Conservation (phyloP, 2,797 vertebrate species). For the Brachymystax lenok region DNA sequence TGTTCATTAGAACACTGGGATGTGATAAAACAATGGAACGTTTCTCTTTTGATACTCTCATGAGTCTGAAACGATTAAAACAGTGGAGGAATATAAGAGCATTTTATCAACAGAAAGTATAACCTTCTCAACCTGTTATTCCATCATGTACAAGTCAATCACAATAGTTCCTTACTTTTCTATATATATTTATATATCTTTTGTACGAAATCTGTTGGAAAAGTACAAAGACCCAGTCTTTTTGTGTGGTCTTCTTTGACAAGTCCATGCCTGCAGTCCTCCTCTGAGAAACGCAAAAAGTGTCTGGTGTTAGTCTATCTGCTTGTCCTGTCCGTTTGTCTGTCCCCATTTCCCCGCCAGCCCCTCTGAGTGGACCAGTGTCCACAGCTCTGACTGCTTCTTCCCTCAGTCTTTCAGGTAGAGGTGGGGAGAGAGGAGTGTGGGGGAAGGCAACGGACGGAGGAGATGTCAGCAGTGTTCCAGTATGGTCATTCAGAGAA, state of each 20-base stretch:
- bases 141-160: conserved; percentile 57
- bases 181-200: conserved; percentile 80
- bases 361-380: conserved; percentile 35
- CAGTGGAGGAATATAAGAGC: conserved; percentile 75
- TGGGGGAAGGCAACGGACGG: conserved; percentile 37
- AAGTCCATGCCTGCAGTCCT: conserved; percentile 64
- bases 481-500: conserved; percentile 47
- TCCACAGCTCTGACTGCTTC: conserved; percentile 26
- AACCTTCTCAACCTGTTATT: conserved; percentile 54
- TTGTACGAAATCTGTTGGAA: conserved; percentile 79
- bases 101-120: conserved; percentile 73
- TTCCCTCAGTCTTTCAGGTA: conserved; percentile 42
- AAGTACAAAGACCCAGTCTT: conserved; percentile 70
- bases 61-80: conserved; percentile 74
- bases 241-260: conserved; percentile 42
- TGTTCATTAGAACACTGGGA: conserved; percentile 72
- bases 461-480: conserved; percentile 57
- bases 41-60: conserved; percentile 64
- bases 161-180: conserved; percentile 77
- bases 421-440: background rate
- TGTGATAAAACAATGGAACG: conserved; percentile 68
- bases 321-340: conserved; percentile 46
- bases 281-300: conserved; percentile 56
- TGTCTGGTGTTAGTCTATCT: conserved; percentile 59
- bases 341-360: conserved; percentile 32